phyloP scores from a whole-genome alignment of 2,888 invertebrate genomes.

The Sarcophaga carnaria region DNA sequence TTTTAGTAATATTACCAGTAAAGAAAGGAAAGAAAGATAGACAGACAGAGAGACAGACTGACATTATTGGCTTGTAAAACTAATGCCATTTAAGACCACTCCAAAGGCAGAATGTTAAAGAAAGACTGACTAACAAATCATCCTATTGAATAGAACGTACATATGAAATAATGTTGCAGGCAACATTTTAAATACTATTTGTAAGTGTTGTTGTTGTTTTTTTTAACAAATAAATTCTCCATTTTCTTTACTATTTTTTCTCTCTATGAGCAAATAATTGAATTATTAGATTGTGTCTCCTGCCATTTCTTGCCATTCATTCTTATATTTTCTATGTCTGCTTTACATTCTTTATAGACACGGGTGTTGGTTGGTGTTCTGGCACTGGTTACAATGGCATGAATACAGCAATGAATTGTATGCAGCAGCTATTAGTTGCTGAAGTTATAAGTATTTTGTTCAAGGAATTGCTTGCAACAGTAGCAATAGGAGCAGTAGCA shows the following conservation, averaged over 20 bases:
- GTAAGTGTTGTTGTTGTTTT: neutral
- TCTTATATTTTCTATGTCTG: constrained; percentile 2
- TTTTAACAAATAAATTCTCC: constrained; percentile 58
- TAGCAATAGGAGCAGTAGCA: neutral
- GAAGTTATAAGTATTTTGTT: neutral
- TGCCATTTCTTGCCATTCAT: neutral
- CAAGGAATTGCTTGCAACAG: neutral
- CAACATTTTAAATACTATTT: constrained; percentile 44
- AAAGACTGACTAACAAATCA: constrained; percentile 45
- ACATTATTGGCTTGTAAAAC: constrained; percentile 66
- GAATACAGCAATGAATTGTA: constrained; percentile 45
- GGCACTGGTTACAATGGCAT: constrained; percentile 51
- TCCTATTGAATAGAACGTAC: constrained; percentile 6
- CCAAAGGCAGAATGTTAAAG: constrained; percentile 2
- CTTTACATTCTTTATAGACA: neutral
- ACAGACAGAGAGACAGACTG: neutral
- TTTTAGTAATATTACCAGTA: constrained; percentile 8
- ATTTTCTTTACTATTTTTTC: neutral
- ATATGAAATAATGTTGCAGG: constrained; percentile 20
- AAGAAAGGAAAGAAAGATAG: too few relatives aligned
- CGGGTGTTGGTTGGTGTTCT: constrained; percentile 12
- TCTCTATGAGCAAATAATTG: constrained; percentile 61
- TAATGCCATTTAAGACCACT: constrained; percentile 59
- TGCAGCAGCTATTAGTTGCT: neutral
- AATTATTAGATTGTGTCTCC: constrained; percentile 63